Evolutionary conservation across 2,888 invertebrate species (phyloP), one percentile per base, ranked within the genome.

Genomic region (Lingula anatina): DNA sequence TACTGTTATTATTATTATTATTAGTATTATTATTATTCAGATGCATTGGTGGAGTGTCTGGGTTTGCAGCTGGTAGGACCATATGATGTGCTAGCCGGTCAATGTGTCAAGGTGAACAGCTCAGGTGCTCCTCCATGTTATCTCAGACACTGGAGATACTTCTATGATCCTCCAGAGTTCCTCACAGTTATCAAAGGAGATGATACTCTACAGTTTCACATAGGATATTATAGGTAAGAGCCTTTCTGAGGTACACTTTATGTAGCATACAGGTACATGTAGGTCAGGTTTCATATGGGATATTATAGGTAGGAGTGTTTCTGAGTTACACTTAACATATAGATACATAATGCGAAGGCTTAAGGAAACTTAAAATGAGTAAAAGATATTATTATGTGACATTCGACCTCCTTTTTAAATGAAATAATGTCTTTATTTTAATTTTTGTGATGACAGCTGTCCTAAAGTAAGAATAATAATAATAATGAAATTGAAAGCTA

Each of bases 121-220:
- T 47, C 56, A 9, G 67, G 70, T 18, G 58, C 60, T 27, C 82
- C 51, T 81, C 84, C 53, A 79, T 83, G 52, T 50, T 89, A 86
- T 71, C 81, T 91, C 43, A 78, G 85, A 9, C 91, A 94, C 72
- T 93, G 90, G 88, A 83, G 96, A 61, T 95, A 88, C 77, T 91
- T 84, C 72, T 91, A 87, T 76, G 96, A 97, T 80, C 90, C 93
- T 9, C 95, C 96, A 9, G 95, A 96, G 78, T 89, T 94, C 76
- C 89, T 91, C 79, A 80, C 80, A 25, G 70, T 79, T 18, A 56
- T 79, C 18, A 61, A 54, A 47, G 68, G 71, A 27, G 84, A 85
- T 66, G 83, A 84, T 44, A 82, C 82, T 44, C 84, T 83, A 51
- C 86, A 87, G 54, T 85, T 85, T 59, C 94, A 95, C 72, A 85